Evolutionary conservation across 2,113 vertebrate genomes (phyloP), one percentile per base, ranked within the genome.

Genomic region (Thunnus thynnus): DNA sequence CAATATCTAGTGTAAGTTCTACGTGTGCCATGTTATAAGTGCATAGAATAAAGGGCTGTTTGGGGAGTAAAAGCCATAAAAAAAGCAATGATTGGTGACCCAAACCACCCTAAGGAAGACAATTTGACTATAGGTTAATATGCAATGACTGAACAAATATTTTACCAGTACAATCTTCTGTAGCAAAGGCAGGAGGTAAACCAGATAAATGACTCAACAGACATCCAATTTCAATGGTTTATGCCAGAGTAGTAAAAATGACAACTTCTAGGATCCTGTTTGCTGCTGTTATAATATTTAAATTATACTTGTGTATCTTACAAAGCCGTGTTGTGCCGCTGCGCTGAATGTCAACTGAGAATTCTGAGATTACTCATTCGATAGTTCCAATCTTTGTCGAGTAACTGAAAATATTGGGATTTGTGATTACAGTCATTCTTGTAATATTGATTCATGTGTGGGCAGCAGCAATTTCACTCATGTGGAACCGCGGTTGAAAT

Each of bases 151-250:
- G 60, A 86, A 75, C 77, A 80, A 87, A 87, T 84, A 86, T 87
- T 86, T 80, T 27, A 74, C 20, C 52, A 58, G 47, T n/a, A 47
- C 47, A 63, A 57, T 84, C 57, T 72, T 72, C 51, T 30, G 67
- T 69, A 55, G 77, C 56, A 75, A 78, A 80, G 44, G 54, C 69
- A 62, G 58, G 75, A 22, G 60, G 78, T 85, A 75, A 82, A 87
- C 54, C 84, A 87, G 82, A 91, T 80, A 90, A 85, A 89, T 73
- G 80, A 91, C 82, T 80, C 64, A 12, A 80, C 57, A 75, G 70
- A 83, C 85, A 87, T 92, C 76, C 72, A 90, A 89, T 91, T 88
- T 64, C 73, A 87, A 83, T 80, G 75, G 63, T 92, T 91, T 93
- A 91, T 91, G 81, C 75, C 71, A 67, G 56, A 70, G 79, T 71